phyloP scores from a whole-genome alignment of 1,140 invertebrate genomes.

The Pollicipes pollicipes region DNA sequence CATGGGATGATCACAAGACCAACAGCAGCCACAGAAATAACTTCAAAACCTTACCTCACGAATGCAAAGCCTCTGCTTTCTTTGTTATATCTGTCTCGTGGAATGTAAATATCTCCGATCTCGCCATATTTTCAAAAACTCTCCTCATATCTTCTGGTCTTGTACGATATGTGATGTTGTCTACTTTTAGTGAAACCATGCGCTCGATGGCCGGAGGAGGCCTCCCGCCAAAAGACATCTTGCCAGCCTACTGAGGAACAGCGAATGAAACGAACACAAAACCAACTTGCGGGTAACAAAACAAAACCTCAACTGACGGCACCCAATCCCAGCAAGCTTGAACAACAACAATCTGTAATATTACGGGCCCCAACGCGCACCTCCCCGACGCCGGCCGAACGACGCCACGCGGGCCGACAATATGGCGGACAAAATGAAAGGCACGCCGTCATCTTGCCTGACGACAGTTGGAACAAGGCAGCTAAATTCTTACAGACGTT shows the following conservation, averaged over 20 bases:
- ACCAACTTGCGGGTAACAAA: too few species aligned
- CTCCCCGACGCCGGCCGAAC: too few species aligned
- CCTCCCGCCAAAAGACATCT: slow-evolving; percentile 34
- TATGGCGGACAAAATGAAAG: neutral
- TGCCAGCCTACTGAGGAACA: neutral
- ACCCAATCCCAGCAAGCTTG: too few species aligned
- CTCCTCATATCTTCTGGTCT: slow-evolving; percentile 84
- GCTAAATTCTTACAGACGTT: too few species aligned
- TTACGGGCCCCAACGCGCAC: too few species aligned
- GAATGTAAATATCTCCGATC: slow-evolving; percentile 96
- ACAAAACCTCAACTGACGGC: too few species aligned
- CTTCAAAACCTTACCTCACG: slow-evolving; percentile 67
- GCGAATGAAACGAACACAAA: neutral
- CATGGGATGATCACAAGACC: too few species aligned
- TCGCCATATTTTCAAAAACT: slow-evolving; percentile 92
- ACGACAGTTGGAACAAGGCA: too few species aligned
- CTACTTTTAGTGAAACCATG: slow-evolving; percentile 93
- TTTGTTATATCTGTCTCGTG: slow-evolving; percentile 77
- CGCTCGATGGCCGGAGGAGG: slow-evolving; percentile 85
- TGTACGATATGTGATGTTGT: slow-evolving; percentile 92
- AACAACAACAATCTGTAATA: too few species aligned
- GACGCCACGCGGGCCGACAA: neutral
- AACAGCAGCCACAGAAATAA: too few species aligned
- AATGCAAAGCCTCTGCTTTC: slow-evolving; percentile 95
- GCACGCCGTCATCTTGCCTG: too few species aligned